Percentiles rank a stretch among this genome's conserved stretches.
These are phyloP conservation scores for Epistrophe eligans DNA, from an alignment of 2,888 invertebrate species.

Conservation along the genomic window DNA sequence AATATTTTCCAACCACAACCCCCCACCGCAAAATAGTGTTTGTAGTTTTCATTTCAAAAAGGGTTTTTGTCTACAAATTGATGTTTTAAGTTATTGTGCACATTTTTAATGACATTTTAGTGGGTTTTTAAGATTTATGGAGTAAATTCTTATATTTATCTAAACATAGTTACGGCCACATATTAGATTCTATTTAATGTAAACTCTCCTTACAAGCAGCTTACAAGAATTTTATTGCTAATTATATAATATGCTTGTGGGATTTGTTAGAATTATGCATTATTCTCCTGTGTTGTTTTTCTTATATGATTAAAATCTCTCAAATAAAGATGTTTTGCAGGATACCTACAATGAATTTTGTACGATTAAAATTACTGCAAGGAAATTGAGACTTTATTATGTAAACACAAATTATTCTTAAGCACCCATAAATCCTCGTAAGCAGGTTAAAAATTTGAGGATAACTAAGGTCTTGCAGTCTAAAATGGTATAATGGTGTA, in stretches of 20 bases:
- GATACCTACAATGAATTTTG: neutral
- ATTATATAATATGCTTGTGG: conserved; percentile 19
- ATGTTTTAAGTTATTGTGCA: too few species aligned
- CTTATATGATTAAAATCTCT: conserved; percentile 11
- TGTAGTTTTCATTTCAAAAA: too few species aligned
- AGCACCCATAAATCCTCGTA: conserved; percentile 5
- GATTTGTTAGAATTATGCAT: neutral
- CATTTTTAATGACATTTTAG: too few species aligned
- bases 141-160: too few species aligned
- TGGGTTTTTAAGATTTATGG: too few species aligned
- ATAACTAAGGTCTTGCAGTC: neutral
- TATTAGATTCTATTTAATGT: neutral
- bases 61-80: too few species aligned
- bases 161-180: neutral
- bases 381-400: conserved; percentile 24
- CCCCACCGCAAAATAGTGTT: too few species aligned
- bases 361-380: neutral
- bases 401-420: conserved; percentile 18
- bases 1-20: too few species aligned
- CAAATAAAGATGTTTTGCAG: neutral
- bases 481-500: neutral
- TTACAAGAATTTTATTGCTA: conserved; percentile 37
- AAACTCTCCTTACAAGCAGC: neutral
- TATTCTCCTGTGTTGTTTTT: conserved; percentile 1
- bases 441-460: neutral